A percentile compares a stretch with the other conserved stretches of the same genome.
These are phyloP conservation scores for Andrena haemorrhoa DNA, from an alignment of 2,888 invertebrate genomes.

Conservation along the genomic window DNA sequence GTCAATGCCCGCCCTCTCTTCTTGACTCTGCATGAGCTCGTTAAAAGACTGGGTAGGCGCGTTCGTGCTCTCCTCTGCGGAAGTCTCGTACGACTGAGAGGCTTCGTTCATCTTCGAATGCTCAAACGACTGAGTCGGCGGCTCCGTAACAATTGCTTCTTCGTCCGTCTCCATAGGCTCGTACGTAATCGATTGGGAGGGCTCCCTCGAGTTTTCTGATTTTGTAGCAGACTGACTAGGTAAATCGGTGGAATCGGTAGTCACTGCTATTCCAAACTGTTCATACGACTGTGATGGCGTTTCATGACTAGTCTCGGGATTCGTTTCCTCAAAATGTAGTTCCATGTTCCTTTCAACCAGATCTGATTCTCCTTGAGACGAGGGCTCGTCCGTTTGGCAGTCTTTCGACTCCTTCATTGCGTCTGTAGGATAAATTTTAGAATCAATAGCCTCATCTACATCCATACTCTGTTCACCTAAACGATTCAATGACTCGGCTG, in stretches of 20 bases:
- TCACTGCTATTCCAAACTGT: slow-evolving; percentile 71
- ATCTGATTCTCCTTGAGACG: slow-evolving; percentile 72
- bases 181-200: slow-evolving; percentile 78
- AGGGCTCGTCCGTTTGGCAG: slow-evolving; percentile 65
- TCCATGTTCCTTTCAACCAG: slow-evolving; percentile 59
- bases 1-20: slow-evolving; percentile 67
- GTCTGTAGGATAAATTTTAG: slow-evolving; percentile 57
- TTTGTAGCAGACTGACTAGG: slow-evolving; percentile 81
- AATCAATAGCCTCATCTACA: slow-evolving; percentile 66
- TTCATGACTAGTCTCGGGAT: slow-evolving; percentile 77
- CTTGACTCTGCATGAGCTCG: slow-evolving; percentile 77
- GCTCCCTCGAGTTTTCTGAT: slow-evolving; percentile 78
- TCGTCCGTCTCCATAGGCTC: slow-evolving; percentile 78
- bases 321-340: slow-evolving; percentile 66
- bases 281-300: slow-evolving; percentile 82
- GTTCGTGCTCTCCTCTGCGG: slow-evolving; percentile 73
- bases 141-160: slow-evolving; percentile 69
- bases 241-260: slow-evolving; percentile 75
- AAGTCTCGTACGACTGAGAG: slow-evolving; percentile 76
- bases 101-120: slow-evolving; percentile 77
- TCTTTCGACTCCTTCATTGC: slow-evolving; percentile 51
- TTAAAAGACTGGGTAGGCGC: slow-evolving; percentile 82
- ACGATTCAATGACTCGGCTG: slow-evolving; percentile 51
- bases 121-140: slow-evolving; percentile 80
- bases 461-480: slow-evolving; percentile 65